Conservation (phyloP, 2,888 invertebrate species). For the Drosophila atripex region DNA sequence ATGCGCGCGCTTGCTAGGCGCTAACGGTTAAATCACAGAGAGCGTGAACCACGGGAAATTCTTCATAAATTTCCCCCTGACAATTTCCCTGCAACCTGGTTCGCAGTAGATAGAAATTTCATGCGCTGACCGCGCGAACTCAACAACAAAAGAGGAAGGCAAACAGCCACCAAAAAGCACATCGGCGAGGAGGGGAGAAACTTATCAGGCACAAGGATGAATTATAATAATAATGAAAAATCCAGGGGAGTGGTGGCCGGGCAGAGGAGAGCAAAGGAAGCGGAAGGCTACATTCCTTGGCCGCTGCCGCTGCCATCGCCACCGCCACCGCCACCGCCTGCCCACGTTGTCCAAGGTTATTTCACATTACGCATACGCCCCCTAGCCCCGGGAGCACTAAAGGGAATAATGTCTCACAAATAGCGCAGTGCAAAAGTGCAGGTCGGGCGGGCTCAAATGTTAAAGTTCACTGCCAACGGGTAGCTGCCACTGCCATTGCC, state of each 20-base stretch:
- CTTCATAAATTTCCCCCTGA: conserved; percentile 25
- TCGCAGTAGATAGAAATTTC: conserved; percentile 22
- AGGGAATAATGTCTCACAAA: conserved; percentile 15
- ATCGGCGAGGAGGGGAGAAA: conserved; percentile 18
- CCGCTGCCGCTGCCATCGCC: background rate
- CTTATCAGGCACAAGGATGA: conserved; percentile 63
- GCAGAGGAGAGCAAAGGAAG: background rate
- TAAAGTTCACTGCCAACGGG: conserved; percentile 59
- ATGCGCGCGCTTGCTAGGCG: conserved; percentile 22
- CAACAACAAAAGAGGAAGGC: conserved; percentile 13
- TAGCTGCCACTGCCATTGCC: background rate
- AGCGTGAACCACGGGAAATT: background rate
- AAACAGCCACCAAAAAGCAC: conserved; percentile 20
- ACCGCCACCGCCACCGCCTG: background rate
- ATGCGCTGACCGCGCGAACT: conserved; percentile 40
- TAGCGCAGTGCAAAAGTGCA: conserved; percentile 5
- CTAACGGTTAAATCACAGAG: conserved; percentile 11
- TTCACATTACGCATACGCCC: conserved; percentile 51
- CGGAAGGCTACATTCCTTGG: conserved; percentile 22
- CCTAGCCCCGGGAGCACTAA: background rate
- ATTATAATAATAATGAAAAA: conserved; percentile 51
- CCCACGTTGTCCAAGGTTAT: conserved; percentile 40
- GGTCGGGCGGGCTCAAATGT: conserved; percentile 50
- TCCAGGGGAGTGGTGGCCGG: conserved; percentile 12
- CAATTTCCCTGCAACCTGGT: conserved; percentile 26